A percentile compares a stretch with the other conserved stretches of the same genome.
These are phyloP conservation scores for Ammodramus savannarum DNA, from an alignment of 2,113 vertebrate species.

Conservation along the genomic window DNA sequence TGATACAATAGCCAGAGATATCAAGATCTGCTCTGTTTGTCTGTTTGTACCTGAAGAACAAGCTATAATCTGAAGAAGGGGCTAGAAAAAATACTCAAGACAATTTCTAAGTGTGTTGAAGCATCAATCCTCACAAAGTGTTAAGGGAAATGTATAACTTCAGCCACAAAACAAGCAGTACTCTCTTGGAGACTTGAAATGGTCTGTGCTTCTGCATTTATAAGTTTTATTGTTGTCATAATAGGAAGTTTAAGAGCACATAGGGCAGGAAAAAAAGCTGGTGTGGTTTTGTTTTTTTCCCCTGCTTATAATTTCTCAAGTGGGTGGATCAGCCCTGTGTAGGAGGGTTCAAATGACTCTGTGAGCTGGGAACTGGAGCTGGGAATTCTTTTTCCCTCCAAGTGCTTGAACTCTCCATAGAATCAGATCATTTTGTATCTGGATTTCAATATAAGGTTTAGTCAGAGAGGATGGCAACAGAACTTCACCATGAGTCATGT, in stretches of 20 bases:
- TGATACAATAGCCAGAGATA: neutral
- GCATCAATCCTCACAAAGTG: neutral
- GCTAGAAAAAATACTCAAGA: neutral
- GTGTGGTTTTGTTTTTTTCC: neutral
- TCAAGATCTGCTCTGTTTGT: neutral
- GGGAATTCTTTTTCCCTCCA: neutral
- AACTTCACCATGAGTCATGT: slow-evolving; percentile 13
- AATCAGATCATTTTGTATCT: neutral
- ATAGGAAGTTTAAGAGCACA: neutral
- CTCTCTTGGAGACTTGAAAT: neutral
- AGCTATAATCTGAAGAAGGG: neutral
- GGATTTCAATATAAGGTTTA: neutral
- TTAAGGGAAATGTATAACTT: neutral
- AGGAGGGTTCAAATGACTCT: neutral
- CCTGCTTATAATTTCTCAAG: neutral
- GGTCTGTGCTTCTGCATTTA: neutral
- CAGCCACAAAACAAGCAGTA: neutral
- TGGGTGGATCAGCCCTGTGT: neutral
- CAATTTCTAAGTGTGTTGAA: neutral
- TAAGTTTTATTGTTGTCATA: neutral
- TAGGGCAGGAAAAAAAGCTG: neutral
- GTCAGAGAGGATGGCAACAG: slow-evolving; percentile 20
- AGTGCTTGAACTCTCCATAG: neutral
- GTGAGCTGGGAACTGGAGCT: neutral
- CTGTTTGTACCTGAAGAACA: neutral